A percentile compares a stretch with the other conserved stretches of the same genome.
phyloP scores from a whole-genome alignment of 2,888 invertebrate genomes.

The Molanna angustata region DNA sequence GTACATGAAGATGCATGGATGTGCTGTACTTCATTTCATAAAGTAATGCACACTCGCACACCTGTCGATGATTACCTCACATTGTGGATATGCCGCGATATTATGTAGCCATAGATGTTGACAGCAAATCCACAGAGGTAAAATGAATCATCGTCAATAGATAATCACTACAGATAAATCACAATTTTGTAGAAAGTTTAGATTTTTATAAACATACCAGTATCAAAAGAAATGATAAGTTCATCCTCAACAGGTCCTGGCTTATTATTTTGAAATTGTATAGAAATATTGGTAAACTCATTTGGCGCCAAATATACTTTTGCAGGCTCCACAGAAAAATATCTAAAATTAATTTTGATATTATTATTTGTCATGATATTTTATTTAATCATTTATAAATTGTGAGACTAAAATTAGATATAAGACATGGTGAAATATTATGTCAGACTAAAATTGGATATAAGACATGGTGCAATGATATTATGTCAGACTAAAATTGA shows the following conservation, averaged over 20 bases:
- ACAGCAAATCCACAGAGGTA: not conserved
- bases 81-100: too few relatives aligned
- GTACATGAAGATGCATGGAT: too few relatives aligned
- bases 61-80: too few relatives aligned
- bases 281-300: not conserved
- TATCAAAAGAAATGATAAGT: slow-evolving; percentile 2
- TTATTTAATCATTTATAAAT: not conserved
- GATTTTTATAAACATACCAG: slow-evolving; percentile 2
- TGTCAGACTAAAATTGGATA: too few relatives aligned
- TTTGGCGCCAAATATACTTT: not conserved
- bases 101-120: not conserved
- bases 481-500: too few relatives aligned
- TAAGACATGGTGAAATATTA: too few relatives aligned
- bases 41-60: too few relatives aligned
- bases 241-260: slow-evolving; percentile 5
- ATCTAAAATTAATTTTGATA: not conserved
- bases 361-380: not conserved
- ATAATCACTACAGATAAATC: too few relatives aligned
- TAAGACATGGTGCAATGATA: too few relatives aligned
- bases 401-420: too few relatives aligned
- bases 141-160: too few relatives aligned
- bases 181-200: not conserved
- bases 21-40: too few relatives aligned
- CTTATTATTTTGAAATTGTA: slow-evolving; percentile 2
- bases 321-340: slow-evolving; percentile 7